Conservation (phyloP, 2,888 invertebrate genomes). For the Celastrina argiolus region DNA sequence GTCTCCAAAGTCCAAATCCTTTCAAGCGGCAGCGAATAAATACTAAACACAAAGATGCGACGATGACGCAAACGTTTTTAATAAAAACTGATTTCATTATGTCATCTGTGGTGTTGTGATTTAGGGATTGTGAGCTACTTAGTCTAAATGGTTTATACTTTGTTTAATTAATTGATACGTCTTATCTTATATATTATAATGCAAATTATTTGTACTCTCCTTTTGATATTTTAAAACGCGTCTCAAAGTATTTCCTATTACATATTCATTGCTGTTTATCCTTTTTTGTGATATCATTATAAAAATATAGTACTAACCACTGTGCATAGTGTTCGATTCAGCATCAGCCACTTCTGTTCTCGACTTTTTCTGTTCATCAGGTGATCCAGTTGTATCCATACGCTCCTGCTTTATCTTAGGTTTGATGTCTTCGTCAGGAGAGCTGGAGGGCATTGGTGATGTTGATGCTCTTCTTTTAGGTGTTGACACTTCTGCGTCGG, state of each 20-base stretch:
- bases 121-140: background rate
- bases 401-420: conserved; percentile 82
- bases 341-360: conserved; percentile 91
- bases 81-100: conserved; percentile 31
- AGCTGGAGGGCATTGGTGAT: conserved; percentile 73
- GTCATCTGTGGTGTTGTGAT: conserved; percentile 10
- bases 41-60: conserved; percentile 57
- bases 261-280: too few species aligned
- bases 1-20: conserved; percentile 60
- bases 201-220: background rate
- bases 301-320: conserved; percentile 81
- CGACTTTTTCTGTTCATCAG: conserved; percentile 83
- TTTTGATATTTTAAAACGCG: background rate
- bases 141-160: background rate
- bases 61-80: conserved; percentile 35
- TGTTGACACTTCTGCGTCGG: conserved; percentile 77
- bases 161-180: background rate
- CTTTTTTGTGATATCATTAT: background rate
- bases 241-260: background rate
- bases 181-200: background rate
- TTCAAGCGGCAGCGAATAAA: conserved; percentile 56
- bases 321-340: conserved; percentile 93
- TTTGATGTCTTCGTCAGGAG: conserved; percentile 72
- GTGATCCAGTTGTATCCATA: conserved; percentile 81
- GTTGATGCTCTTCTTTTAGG: conserved; percentile 80